Evolutionary conservation across 2,797 vertebrate species (phyloP).

Genomic region (Aquila chrysaetos): DNA sequence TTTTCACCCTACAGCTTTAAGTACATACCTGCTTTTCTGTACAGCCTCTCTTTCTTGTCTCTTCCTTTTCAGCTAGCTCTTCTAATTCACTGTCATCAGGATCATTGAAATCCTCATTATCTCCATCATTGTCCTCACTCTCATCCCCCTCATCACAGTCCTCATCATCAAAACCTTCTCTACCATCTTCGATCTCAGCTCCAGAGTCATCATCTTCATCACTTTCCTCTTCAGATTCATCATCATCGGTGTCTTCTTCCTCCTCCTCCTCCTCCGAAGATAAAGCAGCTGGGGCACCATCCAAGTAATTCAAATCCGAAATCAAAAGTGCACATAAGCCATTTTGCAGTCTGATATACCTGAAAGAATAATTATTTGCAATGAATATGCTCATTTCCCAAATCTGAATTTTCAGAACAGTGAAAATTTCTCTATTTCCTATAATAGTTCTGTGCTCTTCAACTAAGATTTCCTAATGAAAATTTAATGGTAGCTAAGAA

Average conservation of each 20-base stretch:
- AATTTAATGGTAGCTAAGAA: neutral
- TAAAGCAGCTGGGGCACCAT: constrained; percentile 54
- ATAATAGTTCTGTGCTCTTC: neutral
- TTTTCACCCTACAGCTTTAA: neutral
- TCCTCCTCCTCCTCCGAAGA: constrained; percentile 69
- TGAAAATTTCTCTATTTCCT: neutral
- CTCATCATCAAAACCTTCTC: constrained; percentile 73
- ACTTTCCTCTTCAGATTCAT: constrained; percentile 72
- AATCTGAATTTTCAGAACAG: neutral
- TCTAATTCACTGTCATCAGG: constrained; percentile 74
- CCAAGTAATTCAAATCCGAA: constrained; percentile 84
- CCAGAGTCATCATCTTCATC: constrained; percentile 79
- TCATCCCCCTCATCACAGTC: constrained; percentile 80
- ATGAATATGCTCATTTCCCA: neutral
- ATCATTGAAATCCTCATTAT: constrained; percentile 77
- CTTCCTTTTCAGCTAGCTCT: constrained; percentile 72
- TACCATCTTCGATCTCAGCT: constrained; percentile 80
- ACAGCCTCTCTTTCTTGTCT: constrained; percentile 73
- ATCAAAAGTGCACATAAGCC: constrained; percentile 89
- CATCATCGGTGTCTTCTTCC: constrained; percentile 20
- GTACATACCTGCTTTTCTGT: constrained; percentile 89
- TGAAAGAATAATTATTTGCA: constrained; percentile 59
- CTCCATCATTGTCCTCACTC: constrained; percentile 75
- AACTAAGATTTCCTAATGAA: neutral
- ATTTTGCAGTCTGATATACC: constrained; percentile 88